Conservation (phyloP, 2,113 vertebrate species). For the Chaenocephalus aceratus region DNA sequence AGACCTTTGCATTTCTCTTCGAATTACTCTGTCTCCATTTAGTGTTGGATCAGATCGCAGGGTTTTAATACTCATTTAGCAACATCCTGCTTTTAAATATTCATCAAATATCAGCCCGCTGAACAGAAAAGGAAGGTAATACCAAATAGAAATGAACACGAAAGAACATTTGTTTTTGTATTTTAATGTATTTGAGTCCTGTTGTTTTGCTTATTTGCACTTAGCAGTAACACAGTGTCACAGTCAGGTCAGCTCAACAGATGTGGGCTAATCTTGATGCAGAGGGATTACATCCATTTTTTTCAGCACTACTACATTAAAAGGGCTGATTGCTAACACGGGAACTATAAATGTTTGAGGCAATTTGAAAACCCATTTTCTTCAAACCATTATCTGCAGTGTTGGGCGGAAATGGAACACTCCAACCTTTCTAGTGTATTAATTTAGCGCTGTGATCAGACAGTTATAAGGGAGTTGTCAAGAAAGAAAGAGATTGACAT, state of each 20-base stretch:
- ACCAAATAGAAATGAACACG: constrained; percentile 10
- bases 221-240: background rate
- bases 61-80: constrained; percentile 49
- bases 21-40: too few species aligned
- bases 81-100: constrained; percentile 31
- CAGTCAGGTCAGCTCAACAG: constrained; percentile 8
- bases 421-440: constrained; percentile 66
- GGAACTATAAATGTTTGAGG: constrained; percentile 67
- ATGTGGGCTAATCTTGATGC: constrained; percentile 31
- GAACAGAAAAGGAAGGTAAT: constrained; percentile 22
- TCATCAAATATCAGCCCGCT: constrained; percentile 7
- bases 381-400: constrained; percentile 71
- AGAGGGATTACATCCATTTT: constrained; percentile 25
- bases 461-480: constrained; percentile 67
- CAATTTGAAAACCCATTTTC: constrained; percentile 79
- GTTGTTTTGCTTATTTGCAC: background rate
- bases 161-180: background rate
- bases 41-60: too few species aligned
- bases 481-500: constrained; percentile 56
- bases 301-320: constrained; percentile 47
- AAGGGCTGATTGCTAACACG: constrained; percentile 61
- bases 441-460: constrained; percentile 65
- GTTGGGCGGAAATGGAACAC: constrained; percentile 60
- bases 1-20: constrained; percentile 31
- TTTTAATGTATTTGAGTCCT: background rate